A percentile compares a stretch with the other conserved stretches of the same genome.
Conservation (phyloP, 2,888 invertebrate genomes). For the Bruchidius siliquastri region DNA sequence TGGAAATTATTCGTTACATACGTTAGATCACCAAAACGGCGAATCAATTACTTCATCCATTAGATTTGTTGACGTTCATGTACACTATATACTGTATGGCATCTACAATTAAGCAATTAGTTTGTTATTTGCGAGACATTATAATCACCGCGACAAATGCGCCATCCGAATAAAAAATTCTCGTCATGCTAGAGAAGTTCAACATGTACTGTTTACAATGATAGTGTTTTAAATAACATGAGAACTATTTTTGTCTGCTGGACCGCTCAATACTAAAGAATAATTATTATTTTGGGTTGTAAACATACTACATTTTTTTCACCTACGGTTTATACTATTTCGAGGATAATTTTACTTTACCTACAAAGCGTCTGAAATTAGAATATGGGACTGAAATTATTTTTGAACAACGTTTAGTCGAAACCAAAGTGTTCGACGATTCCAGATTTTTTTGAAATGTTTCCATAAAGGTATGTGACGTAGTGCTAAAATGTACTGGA, state of each 20-base stretch:
- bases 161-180: neutral
- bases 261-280: neutral
- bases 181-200: neutral
- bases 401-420: too few species aligned
- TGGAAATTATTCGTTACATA: neutral
- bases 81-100: neutral
- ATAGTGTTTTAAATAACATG: neutral
- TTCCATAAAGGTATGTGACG: neutral
- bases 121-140: neutral
- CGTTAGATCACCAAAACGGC: neutral
- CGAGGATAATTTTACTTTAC: neutral
- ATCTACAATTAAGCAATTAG: neutral
- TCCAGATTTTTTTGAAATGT: neutral
- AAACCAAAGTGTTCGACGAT: too few species aligned
- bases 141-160: neutral
- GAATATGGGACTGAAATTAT: too few species aligned
- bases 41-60: neutral
- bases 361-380: too few species aligned
- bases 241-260: neutral
- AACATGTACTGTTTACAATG: neutral
- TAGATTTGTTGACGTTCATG: neutral
- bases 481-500: neutral
- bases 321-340: neutral
- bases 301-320: neutral
- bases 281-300: slow-evolving; percentile 1